Evolutionary conservation across 2,113 vertebrate species (phyloP), one percentile per base, ranked within the genome.

Genomic region (Terrapene triunguis): DNA sequence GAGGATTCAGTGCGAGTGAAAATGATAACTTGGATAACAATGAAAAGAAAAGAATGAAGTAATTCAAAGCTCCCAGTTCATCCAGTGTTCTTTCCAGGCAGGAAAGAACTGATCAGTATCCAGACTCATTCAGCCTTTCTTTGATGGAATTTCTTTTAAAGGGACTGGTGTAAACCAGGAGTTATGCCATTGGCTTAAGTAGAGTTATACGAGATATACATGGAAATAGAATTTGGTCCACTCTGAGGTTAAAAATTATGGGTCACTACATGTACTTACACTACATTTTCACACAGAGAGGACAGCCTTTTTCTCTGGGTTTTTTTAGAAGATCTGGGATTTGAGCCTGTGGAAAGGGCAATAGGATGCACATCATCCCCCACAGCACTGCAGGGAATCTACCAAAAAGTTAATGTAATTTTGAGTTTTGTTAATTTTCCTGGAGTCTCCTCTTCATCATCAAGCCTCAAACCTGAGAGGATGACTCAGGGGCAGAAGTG

Each of bases 21-120:
- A 92, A 88, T 80, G 91, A 62, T 83, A 87, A 55, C 53, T 6
- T 88, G 48, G 29, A 72, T 44, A 86, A 94, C 89, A 89, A 72
- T 93, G 88, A 90, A 83, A 25, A 72, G 29, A 19, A 82, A 25
- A 44, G 48, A 88, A 92, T 44, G 72, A 91, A 78, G 32, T 35
- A 65, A 35, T 65, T 35, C 59, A 35, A 65, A 35, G 38, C 22
- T 92, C 27, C 76, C 48, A 72, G 32, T 62, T 93, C 21, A 55
- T 51, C 57, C 62, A 94, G 6, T 22, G 76, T 51, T 90, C n/a
- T 81, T 19, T 10, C 55, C 35, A 91, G 59, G 53, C 29, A 82
- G 16, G 79, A 97, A 62, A n/a, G n/a, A 10, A 22, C 55, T 92
- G 85, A 85, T 48, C 27, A 94, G 78, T 85, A 89, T 59, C 2